These are phyloP conservation scores for Danaus melanippus DNA, from an alignment of 1,140 invertebrate species.

Conservation along the genomic window DNA sequence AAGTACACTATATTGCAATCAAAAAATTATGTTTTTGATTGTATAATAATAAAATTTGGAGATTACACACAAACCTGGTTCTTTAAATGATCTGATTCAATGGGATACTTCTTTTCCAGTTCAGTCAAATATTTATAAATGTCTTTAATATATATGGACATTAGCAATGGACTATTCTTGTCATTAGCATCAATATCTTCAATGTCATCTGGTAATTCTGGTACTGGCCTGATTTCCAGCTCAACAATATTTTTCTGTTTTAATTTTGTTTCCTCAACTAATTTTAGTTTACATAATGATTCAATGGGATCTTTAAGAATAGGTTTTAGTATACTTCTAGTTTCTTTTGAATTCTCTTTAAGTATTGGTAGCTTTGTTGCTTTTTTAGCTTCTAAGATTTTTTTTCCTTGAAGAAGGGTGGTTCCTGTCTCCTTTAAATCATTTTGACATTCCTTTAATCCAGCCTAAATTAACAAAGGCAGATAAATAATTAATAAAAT, in stretches of 20 bases:
- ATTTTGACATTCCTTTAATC: no score
- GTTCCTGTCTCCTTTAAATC: no score
- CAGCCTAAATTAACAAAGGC: no score
- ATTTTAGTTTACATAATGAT: conserved; percentile 48
- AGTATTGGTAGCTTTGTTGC: conserved; percentile 35
- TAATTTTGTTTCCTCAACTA: conserved; percentile 26
- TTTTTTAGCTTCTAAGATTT: conserved; percentile 33
- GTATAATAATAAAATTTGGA: conserved; percentile 6
- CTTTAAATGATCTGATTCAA: conserved; percentile 76
- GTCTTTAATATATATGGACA: conserved; percentile 87
- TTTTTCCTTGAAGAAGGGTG: no score
- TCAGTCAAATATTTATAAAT: conserved; percentile 86
- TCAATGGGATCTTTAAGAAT: conserved; percentile 46
- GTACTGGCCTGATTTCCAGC: conserved; percentile 9
- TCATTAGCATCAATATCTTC: conserved; percentile 81
- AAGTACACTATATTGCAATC: neutral
- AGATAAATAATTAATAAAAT: no score
- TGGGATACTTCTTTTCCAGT: conserved; percentile 78
- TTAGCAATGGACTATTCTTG: conserved; percentile 80
- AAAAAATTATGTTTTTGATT: conserved; percentile 3
- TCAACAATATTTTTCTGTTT: conserved; percentile 4
- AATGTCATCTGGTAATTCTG: conserved; percentile 48
- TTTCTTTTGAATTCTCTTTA: conserved; percentile 39
- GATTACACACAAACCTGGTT: conserved; percentile 66
- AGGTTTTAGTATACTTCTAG: conserved; percentile 33